These are phyloP conservation scores for Adelosebastes latens DNA, from an alignment of 2,797 vertebrate genomes.

Conservation along the genomic window DNA sequence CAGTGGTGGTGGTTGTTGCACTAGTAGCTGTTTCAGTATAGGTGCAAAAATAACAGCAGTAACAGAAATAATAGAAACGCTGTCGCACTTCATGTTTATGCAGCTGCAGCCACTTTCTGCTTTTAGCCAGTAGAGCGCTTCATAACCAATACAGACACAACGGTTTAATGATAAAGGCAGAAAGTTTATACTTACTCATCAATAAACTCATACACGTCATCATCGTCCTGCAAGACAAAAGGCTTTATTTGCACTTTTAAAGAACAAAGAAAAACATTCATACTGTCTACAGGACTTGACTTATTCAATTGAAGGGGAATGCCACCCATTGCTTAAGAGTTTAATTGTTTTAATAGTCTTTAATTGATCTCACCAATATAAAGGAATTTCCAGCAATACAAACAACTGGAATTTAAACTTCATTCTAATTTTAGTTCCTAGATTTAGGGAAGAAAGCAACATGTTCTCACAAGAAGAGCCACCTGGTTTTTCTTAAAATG, in stretches of 20 bases:
- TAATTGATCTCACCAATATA: not conserved
- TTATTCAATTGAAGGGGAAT: not conserved
- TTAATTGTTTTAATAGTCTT: not conserved
- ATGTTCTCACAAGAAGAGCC: not conserved
- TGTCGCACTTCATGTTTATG: not conserved
- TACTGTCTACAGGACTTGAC: not conserved
- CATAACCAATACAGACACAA: not conserved
- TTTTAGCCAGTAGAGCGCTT: not conserved
- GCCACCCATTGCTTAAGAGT: not conserved
- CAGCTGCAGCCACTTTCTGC: conserved; percentile 1
- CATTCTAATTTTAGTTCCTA: not conserved
- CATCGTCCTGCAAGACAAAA: conserved; percentile 71
- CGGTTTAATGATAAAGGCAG: not conserved
- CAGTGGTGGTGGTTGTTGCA: not conserved
- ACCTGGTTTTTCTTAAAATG: not conserved
- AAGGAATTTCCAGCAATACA: not conserved
- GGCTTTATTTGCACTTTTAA: not conserved
- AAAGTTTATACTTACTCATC: conserved; percentile 78
- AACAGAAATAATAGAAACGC: not conserved
- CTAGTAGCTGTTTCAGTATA: not conserved
- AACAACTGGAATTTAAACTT: not conserved
- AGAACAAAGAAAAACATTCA: not conserved
- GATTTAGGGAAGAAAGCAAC: not conserved
- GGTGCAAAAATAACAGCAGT: conserved; percentile 22
- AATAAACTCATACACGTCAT: conserved; percentile 80